Evolutionary conservation across 2,797 vertebrate species (phyloP).

Genomic region (Acipenser ruthenus): DNA sequence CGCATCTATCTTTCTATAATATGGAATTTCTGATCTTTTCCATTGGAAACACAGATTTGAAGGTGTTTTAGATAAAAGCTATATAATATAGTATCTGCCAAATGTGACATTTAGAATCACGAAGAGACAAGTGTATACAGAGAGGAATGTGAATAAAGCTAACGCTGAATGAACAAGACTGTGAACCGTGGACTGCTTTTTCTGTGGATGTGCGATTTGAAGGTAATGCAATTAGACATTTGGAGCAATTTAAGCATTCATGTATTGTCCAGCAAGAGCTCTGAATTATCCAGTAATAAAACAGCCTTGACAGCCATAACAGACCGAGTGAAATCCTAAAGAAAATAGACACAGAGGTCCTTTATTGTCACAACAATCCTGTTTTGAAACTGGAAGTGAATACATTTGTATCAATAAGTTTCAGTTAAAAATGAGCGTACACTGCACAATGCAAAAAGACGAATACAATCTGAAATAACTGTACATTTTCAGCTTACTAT

Average conservation of each 20-base stretch:
- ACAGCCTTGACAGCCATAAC: constrained; percentile 68
- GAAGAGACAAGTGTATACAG: constrained; percentile 12
- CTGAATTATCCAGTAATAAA: constrained; percentile 64
- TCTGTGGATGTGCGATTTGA: constrained; percentile 65
- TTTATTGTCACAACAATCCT: constrained; percentile 35
- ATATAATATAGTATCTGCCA: too few relatives aligned
- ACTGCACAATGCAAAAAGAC: too few relatives aligned
- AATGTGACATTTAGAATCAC: too few relatives aligned
- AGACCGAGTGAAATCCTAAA: constrained; percentile 43
- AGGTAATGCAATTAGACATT: constrained; percentile 71
- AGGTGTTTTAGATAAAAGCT: too few relatives aligned
- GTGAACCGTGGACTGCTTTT: constrained; percentile 38
- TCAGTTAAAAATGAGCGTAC: not conserved
- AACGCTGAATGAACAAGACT: constrained; percentile 39
- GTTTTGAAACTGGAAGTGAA: constrained; percentile 21
- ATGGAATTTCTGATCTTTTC: too few relatives aligned
- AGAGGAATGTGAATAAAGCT: constrained; percentile 51
- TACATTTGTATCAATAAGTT: constrained; percentile 5
- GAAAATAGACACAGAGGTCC: constrained; percentile 42
- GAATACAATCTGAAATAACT: too few relatives aligned
- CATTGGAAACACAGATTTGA: too few relatives aligned
- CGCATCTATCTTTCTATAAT: too few relatives aligned
- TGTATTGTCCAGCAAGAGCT: constrained; percentile 69
- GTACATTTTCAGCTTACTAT: not conserved
- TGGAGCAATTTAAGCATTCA: constrained; percentile 79